Evolutionary conservation across 2,888 invertebrate species (phyloP).

Genomic region (Lasioglossum pauxillum): DNA sequence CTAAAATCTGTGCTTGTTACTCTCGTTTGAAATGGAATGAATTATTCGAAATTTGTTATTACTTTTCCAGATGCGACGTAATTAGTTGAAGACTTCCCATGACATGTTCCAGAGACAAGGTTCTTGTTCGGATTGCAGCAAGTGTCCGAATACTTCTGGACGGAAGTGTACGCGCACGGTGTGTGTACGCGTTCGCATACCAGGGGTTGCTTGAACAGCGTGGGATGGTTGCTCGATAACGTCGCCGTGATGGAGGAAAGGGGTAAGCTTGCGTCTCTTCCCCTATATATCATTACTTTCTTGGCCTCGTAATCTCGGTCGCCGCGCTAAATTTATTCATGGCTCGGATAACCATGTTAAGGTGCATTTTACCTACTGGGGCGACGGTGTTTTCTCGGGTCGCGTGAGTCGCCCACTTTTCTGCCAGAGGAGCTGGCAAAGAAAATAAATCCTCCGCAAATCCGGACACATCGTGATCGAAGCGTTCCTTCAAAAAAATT

Average conservation of each 20-base stretch:
- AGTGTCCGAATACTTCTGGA: background rate
- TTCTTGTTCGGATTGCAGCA: background rate
- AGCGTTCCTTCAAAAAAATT: background rate
- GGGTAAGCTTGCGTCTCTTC: slow-evolving; percentile 60
- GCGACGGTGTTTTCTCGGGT: slow-evolving; percentile 41
- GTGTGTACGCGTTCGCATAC: slow-evolving; percentile 5
- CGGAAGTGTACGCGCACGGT: background rate
- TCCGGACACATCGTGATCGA: background rate
- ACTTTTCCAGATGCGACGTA: background rate
- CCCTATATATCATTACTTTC: slow-evolving; percentile 72
- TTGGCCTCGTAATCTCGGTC: slow-evolving; percentile 77
- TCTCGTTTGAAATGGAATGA: background rate
- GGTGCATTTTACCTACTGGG: slow-evolving; percentile 77
- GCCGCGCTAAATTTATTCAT: slow-evolving; percentile 82
- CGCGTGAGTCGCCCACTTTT: slow-evolving; percentile 12
- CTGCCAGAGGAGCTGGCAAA: background rate
- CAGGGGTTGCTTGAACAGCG: slow-evolving; percentile 24
- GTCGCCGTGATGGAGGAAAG: slow-evolving; percentile 49
- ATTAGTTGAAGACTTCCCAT: background rate
- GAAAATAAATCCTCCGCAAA: background rate
- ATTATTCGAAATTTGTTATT: background rate
- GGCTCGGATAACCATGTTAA: slow-evolving; percentile 82
- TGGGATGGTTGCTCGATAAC: slow-evolving; percentile 56
- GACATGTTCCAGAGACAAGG: background rate
- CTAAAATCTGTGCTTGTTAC: too few relatives aligned